Conservation (phyloP, 2,888 invertebrate genomes). For the Harpalus rubripes region DNA sequence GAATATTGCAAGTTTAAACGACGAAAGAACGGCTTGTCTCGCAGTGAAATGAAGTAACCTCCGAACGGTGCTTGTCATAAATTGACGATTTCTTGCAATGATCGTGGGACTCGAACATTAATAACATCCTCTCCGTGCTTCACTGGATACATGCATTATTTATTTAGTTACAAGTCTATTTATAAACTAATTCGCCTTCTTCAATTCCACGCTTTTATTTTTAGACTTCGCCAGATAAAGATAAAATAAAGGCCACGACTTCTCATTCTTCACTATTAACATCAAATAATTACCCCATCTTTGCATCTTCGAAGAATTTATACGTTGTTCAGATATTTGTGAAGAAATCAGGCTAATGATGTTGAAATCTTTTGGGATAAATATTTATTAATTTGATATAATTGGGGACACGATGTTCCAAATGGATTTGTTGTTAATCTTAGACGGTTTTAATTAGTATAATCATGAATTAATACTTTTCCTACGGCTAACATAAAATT, state of each 20-base stretch:
- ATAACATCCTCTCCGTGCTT: slow-evolving; percentile 19
- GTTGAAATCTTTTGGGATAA: not conserved
- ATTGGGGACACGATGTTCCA: not conserved
- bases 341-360: not conserved
- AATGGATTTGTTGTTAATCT: not conserved
- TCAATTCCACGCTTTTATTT: slow-evolving; percentile 21
- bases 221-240: slow-evolving; percentile 6
- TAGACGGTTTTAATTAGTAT: not conserved
- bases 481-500: not conserved
- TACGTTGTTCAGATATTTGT: not conserved
- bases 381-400: slow-evolving; percentile 6
- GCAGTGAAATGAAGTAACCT: not conserved
- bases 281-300: slow-evolving; percentile 8
- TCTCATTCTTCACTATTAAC: slow-evolving; percentile 10
- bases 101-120: not conserved
- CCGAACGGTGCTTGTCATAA: slow-evolving; percentile 4
- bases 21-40: not conserved
- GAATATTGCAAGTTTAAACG: no score
- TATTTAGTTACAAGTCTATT: slow-evolving; percentile 31
- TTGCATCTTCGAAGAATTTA: slow-evolving; percentile 5
- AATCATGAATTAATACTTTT: not conserved
- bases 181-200: slow-evolving; percentile 25
- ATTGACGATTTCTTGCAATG: not conserved
- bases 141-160: slow-evolving; percentile 47
- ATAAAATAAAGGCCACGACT: slow-evolving; percentile 29